Conservation (phyloP, 2,888 invertebrate genomes). For the Stenchaetothrips biformis region DNA sequence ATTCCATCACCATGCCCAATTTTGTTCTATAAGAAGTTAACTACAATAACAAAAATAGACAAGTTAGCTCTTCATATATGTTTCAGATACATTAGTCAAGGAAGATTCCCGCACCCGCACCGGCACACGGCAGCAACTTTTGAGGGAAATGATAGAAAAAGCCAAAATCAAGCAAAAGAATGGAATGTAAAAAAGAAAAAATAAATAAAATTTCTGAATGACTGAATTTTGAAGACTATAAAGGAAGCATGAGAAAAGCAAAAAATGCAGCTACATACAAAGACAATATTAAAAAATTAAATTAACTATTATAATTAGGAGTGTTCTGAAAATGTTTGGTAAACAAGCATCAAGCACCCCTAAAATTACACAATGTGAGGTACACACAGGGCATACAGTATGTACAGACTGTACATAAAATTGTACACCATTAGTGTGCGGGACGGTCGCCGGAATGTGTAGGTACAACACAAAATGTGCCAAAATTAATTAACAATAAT, state of each 20-base stretch:
- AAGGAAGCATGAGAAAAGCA: conserved; percentile 21
- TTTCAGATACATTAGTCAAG: conserved; percentile 22
- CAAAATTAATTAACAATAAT: conserved; percentile 13
- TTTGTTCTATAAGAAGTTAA: conserved; percentile 25
- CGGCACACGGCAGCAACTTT: conserved; percentile 14
- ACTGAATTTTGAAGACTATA: conserved; percentile 12
- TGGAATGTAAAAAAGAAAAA: conserved; percentile 13
- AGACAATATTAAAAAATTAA: conserved; percentile 20
- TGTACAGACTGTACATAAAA: conserved; percentile 6
- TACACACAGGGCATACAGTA: background rate
- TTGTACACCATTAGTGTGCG: background rate
- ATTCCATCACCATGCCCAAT: conserved; percentile 23
- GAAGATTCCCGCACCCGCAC: conserved; percentile 20
- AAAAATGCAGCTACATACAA: conserved; percentile 22
- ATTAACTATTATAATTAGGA: conserved; percentile 6
- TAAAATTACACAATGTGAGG: conserved; percentile 18
- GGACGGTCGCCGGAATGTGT: conserved; percentile 22
- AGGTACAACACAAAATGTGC: conserved; percentile 23
- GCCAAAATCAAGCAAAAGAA: conserved; percentile 20
- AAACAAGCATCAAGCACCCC: conserved; percentile 20
- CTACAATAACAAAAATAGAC: conserved; percentile 24
- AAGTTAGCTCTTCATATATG: conserved; percentile 19
- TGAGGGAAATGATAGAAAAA: background rate
- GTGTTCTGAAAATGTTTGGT: background rate
- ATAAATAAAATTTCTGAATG: conserved; percentile 9